Evolutionary conservation across 2,888 invertebrate genomes (phyloP).

Genomic region (Polydrusus tereticollis): DNA sequence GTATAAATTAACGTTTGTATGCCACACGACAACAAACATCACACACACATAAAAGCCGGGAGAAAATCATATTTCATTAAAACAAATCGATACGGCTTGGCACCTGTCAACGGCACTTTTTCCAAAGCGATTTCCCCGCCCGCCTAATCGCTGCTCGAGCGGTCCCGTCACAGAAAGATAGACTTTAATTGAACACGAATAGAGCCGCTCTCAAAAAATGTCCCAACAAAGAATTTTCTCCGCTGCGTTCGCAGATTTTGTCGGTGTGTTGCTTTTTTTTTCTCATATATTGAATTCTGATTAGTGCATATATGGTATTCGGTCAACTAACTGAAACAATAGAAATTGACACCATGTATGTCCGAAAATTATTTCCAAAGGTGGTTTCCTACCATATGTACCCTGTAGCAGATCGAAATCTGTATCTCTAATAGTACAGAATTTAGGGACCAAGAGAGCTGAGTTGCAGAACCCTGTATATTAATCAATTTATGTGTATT

Average conservation of each 20-base stretch:
- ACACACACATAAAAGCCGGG: conserved; percentile 28
- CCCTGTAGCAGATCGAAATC: too few relatives aligned
- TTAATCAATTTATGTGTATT: too few relatives aligned
- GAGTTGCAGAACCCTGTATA: too few relatives aligned
- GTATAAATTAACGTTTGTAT: conserved; percentile 21
- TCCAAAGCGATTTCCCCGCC: conserved; percentile 46
- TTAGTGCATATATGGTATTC: too few relatives aligned
- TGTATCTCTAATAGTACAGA: too few relatives aligned
- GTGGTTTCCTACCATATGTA: too few relatives aligned
- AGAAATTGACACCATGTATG: too few relatives aligned
- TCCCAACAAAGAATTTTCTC: conserved; percentile 35
- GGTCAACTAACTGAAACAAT: too few relatives aligned
- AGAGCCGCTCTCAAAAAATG: conserved; percentile 53
- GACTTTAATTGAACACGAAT: conserved; percentile 58
- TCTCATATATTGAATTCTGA: too few relatives aligned
- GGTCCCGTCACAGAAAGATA: conserved; percentile 51
- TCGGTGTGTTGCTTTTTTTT: not conserved
- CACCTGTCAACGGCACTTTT: conserved; percentile 52
- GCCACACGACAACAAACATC: conserved; percentile 28
- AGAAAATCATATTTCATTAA: conserved; percentile 51
- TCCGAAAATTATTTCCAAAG: too few relatives aligned
- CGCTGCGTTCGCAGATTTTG: conserved; percentile 33
- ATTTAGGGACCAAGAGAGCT: too few relatives aligned
- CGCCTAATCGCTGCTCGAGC: conserved; percentile 44
- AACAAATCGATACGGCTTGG: conserved; percentile 48